phyloP scores from a whole-genome alignment of 2,888 invertebrate species.

The Hyles lineata region DNA sequence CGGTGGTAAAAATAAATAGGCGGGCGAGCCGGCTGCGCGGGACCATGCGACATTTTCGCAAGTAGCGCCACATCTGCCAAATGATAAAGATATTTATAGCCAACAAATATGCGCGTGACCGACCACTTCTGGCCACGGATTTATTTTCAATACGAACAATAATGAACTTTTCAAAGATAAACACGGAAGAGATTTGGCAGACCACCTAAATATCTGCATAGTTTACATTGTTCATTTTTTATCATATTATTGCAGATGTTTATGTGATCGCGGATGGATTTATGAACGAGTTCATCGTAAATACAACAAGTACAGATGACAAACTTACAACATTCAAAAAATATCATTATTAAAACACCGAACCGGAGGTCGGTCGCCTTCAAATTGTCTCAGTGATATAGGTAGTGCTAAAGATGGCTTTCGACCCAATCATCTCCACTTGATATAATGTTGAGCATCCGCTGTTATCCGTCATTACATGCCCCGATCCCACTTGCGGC shows the following conservation, averaged over 20 bases:
- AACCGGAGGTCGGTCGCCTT: neutral
- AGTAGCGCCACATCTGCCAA: conserved; percentile 74
- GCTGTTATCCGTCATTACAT: conserved; percentile 6
- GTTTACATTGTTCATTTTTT: conserved; percentile 38
- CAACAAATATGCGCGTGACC: conserved; percentile 78
- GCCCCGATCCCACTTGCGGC: conserved; percentile 1
- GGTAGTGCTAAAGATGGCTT: neutral
- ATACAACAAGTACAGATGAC: too few species aligned
- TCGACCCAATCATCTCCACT: neutral
- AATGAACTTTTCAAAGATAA: conserved; percentile 59
- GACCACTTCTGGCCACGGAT: conserved; percentile 64
- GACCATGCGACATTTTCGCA: conserved; percentile 66
- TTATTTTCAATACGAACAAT: conserved; percentile 70
- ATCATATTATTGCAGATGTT: conserved; percentile 23
- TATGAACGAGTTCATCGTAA: neutral
- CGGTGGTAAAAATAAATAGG: conserved; percentile 57
- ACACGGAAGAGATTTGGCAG: conserved; percentile 53
- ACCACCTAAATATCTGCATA: conserved; percentile 35
- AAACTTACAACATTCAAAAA: too few species aligned
- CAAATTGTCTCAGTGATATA: neutral
- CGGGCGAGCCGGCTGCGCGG: conserved; percentile 43
- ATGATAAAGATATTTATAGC: conserved; percentile 77
- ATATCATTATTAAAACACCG: neutral
- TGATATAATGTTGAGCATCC: conserved; percentile 3
- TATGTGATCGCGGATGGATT: neutral